Evolutionary conservation across 2,113 vertebrate genomes (phyloP).

Genomic region (Antigone vipio): DNA sequence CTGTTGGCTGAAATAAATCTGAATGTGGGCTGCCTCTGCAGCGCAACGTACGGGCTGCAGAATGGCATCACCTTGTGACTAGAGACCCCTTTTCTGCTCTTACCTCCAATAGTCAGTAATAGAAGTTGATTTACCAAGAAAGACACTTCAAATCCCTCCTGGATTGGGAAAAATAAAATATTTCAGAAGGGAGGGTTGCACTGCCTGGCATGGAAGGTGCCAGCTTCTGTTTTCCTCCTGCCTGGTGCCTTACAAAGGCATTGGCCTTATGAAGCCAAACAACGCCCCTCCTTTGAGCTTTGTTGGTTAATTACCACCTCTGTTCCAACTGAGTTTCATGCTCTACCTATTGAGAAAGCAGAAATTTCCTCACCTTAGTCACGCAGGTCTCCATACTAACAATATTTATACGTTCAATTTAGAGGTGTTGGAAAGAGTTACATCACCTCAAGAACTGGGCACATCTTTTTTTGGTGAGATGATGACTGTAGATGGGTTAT

Average conservation of each 20-base stretch:
- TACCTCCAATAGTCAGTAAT: not conserved
- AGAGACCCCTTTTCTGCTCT: not conserved
- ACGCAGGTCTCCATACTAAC: not conserved
- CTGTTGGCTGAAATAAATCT: conserved; percentile 7
- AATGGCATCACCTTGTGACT: not conserved
- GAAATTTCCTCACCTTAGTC: conserved; percentile 11
- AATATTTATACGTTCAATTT: not conserved
- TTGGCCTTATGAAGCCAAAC: not conserved
- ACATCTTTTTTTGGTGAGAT: not conserved
- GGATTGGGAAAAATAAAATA: not conserved
- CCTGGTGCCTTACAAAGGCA: not conserved
- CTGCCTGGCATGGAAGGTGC: not conserved
- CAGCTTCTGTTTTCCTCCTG: not conserved
- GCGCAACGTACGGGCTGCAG: not conserved
- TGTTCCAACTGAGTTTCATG: not conserved
- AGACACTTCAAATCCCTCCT: not conserved
- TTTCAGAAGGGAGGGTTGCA: not conserved
- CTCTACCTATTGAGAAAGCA: conserved; percentile 35
- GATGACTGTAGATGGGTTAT: not conserved
- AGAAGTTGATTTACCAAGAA: not conserved
- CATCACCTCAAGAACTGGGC: not conserved
- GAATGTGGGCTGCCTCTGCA: conserved; percentile 6
- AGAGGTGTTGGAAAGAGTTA: not conserved
- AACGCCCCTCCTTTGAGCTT: not conserved
- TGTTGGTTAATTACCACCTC: conserved; percentile 13